phyloP scores from a whole-genome alignment of 2,888 invertebrate genomes.

The Cantharis lateralis region DNA sequence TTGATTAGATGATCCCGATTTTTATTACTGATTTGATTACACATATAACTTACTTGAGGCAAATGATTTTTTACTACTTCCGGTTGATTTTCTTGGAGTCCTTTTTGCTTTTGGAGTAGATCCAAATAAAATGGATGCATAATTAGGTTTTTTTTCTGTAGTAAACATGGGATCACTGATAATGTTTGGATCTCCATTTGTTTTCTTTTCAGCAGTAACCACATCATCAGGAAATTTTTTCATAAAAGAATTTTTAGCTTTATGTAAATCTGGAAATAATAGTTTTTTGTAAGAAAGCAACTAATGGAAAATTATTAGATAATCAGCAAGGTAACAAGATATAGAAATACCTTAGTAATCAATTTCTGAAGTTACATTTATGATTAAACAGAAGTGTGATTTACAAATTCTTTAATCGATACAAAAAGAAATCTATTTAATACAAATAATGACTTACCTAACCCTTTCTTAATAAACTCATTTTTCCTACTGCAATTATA shows the following conservation, averaged over 20 bases:
- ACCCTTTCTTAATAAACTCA: constrained; percentile 82
- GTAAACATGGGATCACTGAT: constrained; percentile 63
- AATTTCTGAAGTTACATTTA: no score
- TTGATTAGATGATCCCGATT: background rate
- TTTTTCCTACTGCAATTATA: constrained; percentile 78
- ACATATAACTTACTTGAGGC: background rate
- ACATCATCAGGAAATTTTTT: constrained; percentile 82
- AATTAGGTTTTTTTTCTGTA: constrained; percentile 60
- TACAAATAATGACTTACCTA: constrained; percentile 67
- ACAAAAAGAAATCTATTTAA: background rate
- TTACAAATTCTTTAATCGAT: background rate
- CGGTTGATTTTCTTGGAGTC: constrained; percentile 42
- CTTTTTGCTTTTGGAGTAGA: constrained; percentile 53
- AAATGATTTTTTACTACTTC: constrained; percentile 23
- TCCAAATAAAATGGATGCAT: constrained; percentile 60
- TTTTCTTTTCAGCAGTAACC: constrained; percentile 71
- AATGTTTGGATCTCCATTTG: constrained; percentile 73
- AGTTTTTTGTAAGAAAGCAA: background rate
- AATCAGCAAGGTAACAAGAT: no score
- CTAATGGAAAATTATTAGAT: background rate
- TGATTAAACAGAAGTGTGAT: background rate
- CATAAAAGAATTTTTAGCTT: constrained; percentile 70
- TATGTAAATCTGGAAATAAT: constrained; percentile 34
- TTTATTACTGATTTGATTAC: background rate
- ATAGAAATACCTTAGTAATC: no score